phyloP scores from a whole-genome alignment of 2,888 invertebrate species.

The Embidobia sp. region DNA sequence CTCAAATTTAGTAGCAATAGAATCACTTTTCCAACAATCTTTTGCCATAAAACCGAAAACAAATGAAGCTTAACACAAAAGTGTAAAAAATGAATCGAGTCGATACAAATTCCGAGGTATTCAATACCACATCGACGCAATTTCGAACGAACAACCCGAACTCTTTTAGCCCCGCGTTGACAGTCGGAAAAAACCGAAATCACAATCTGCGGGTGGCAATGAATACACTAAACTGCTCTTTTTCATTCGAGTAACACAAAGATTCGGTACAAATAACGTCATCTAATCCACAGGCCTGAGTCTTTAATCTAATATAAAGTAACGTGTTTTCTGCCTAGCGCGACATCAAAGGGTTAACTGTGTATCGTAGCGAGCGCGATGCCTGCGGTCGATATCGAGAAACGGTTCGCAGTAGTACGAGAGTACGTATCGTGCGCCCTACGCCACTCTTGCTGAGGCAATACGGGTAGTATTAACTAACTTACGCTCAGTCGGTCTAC shows the following conservation, averaged over 20 bases:
- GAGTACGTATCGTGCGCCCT: constrained; percentile 28
- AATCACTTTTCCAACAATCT: no score
- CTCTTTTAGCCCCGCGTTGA: background rate
- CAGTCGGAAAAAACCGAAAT: background rate
- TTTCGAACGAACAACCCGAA: no score
- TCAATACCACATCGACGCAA: background rate
- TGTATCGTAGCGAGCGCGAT: constrained; percentile 23
- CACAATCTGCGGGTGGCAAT: background rate
- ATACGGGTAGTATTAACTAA: constrained; percentile 44
- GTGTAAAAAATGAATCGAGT: no score
- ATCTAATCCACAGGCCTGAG: constrained; percentile 17
- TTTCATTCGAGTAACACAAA: constrained; percentile 4
- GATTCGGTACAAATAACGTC: constrained; percentile 29
- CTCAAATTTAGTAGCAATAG: no score
- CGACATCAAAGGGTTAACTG: constrained; percentile 52
- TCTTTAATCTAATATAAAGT: constrained; percentile 41
- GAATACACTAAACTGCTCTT: constrained; percentile 12
- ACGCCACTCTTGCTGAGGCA: constrained; percentile 6
- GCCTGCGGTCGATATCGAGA: constrained; percentile 56
- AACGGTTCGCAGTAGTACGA: constrained; percentile 40
- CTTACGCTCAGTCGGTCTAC: constrained; percentile 2
- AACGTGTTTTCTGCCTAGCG: constrained; percentile 15
- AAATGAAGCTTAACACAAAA: no score
- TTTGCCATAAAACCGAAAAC: no score
- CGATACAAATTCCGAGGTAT: no score